Evolutionary conservation across 2,888 invertebrate genomes (phyloP).

Genomic region (Pammene aurita): DNA sequence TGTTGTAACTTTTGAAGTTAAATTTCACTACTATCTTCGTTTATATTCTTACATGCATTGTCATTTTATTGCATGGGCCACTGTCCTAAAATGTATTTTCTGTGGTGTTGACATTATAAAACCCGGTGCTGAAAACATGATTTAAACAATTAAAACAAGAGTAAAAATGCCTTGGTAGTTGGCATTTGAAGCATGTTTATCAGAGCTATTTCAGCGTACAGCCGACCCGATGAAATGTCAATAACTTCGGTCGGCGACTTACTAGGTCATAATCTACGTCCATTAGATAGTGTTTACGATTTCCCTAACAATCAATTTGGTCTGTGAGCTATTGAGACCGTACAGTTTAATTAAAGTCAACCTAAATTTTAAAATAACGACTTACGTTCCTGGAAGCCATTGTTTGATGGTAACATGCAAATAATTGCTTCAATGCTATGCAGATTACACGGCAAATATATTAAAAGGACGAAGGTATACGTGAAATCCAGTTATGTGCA

Average conservation of each 20-base stretch:
- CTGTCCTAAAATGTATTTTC: too few relatives aligned
- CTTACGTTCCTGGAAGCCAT: constrained; percentile 60
- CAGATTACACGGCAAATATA: constrained; percentile 67
- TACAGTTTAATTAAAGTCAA: constrained; percentile 58
- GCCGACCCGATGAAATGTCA: constrained; percentile 61
- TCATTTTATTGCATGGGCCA: too few relatives aligned
- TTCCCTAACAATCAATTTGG: constrained; percentile 50
- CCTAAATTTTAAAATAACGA: constrained; percentile 69
- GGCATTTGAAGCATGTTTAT: constrained; percentile 60
- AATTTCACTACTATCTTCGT: too few relatives aligned
- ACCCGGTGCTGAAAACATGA: too few relatives aligned
- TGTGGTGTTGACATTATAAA: too few relatives aligned
- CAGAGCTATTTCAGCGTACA: constrained; percentile 58
- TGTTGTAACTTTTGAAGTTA: too few relatives aligned
- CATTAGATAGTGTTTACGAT: constrained; percentile 62
- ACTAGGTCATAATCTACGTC: constrained; percentile 53
- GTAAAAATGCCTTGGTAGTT: constrained; percentile 16
- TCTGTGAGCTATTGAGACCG: constrained; percentile 47
- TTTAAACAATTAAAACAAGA: too few relatives aligned
- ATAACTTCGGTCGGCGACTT: constrained; percentile 53
- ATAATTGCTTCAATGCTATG: constrained; percentile 58
- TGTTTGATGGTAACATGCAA: constrained; percentile 64
- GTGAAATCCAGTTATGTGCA: constrained; percentile 74
- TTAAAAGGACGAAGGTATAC: constrained; percentile 68
- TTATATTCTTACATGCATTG: too few relatives aligned